These are phyloP conservation scores for Anthrax anthrax DNA, from an alignment of 2,888 invertebrate species.

Conservation along the genomic window DNA sequence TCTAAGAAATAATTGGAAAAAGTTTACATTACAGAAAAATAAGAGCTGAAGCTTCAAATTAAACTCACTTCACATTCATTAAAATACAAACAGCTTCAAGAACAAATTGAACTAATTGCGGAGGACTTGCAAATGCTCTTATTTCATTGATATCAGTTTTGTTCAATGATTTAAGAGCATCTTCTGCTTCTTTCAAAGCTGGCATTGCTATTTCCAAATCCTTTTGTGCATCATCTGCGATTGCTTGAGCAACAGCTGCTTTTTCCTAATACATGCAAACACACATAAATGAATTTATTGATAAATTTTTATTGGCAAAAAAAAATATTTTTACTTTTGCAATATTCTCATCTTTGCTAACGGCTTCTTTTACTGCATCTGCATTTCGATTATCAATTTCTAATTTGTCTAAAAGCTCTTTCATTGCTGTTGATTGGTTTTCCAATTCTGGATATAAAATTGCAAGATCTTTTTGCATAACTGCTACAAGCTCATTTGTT, in stretches of 20 bases:
- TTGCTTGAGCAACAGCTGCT: conserved; percentile 66
- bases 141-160: conserved; percentile 85
- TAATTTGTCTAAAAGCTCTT: conserved; percentile 57
- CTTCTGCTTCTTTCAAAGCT: conserved; percentile 68
- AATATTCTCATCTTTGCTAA: conserved; percentile 67
- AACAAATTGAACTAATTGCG: conserved; percentile 70
- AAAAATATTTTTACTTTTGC: conserved; percentile 46
- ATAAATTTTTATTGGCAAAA: no score
- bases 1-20: conserved; percentile 37
- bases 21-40: not conserved
- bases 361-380: conserved; percentile 64
- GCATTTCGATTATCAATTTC: conserved; percentile 68
- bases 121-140: conserved; percentile 78
- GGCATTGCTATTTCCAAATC: conserved; percentile 80
- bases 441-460: conserved; percentile 69
- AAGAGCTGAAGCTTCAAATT: not conserved
- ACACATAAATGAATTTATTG: no score
- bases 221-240: conserved; percentile 78
- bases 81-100: conserved; percentile 87
- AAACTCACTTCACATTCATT: conserved; percentile 59
- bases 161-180: conserved; percentile 70
- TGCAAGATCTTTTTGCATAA: conserved; percentile 72
- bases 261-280: conserved; percentile 46
- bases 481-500: conserved; percentile 36
- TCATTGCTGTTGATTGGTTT: conserved; percentile 59